A percentile compares a stretch with the other conserved stretches of the same genome.
These are phyloP conservation scores for Drosophila sordidapex DNA, from an alignment of 2,888 invertebrate species.

Conservation along the genomic window DNA sequence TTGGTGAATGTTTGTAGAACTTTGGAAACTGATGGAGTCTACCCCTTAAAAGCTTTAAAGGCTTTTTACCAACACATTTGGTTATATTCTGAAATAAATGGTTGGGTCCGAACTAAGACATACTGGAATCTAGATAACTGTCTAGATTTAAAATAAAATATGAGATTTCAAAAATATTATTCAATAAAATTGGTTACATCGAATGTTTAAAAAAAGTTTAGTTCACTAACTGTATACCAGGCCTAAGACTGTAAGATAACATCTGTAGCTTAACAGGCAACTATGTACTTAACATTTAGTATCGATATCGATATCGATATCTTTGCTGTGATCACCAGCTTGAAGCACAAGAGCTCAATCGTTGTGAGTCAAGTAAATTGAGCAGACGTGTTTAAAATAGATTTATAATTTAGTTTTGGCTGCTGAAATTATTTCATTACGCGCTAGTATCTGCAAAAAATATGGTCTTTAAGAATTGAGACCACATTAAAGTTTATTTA, in stretches of 20 bases:
- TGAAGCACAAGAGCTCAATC: too few species aligned
- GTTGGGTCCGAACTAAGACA: background rate
- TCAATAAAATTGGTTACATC: background rate
- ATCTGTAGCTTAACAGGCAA: too few species aligned
- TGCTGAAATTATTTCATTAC: too few species aligned
- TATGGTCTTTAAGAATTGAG: background rate
- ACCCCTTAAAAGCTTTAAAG: background rate
- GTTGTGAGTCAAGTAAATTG: too few species aligned
- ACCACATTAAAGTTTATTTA: background rate
- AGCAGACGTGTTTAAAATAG: too few species aligned
- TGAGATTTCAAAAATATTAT: background rate
- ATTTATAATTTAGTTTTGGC: too few species aligned
- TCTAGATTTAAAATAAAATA: background rate
- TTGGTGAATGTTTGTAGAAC: constrained; percentile 2
- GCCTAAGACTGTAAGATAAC: background rate
- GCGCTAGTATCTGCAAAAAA: background rate
- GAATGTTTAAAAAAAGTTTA: background rate
- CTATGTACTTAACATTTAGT: too few species aligned
- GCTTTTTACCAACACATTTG: background rate
- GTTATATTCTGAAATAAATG: background rate
- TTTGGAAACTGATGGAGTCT: background rate
- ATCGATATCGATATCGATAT: too few species aligned
- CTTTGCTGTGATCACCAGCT: too few species aligned
- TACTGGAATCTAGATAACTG: background rate
- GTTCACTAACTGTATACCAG: background rate